Conservation (phyloP, 2,888 invertebrate species). For the Cordilura impudica region DNA sequence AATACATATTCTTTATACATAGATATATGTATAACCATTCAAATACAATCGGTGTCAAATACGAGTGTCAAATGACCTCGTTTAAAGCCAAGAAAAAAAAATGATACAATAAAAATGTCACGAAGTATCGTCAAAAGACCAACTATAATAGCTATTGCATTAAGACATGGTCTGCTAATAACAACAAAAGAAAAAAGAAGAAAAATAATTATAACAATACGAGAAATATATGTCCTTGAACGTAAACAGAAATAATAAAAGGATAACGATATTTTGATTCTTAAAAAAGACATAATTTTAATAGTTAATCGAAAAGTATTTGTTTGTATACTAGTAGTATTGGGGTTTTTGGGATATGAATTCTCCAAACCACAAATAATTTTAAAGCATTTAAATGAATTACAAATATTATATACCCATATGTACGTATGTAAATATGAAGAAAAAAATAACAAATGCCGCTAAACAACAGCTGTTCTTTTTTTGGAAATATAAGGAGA, state of each 20-base stretch:
- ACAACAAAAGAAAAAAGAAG: background rate
- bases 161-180: constrained; percentile 26
- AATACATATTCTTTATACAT: too few relatives aligned
- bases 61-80: constrained; percentile 57
- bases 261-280: constrained; percentile 9
- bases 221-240: constrained; percentile 54
- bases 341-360: constrained; percentile 29
- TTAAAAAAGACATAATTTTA: background rate
- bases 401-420: too few relatives aligned
- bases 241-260: background rate
- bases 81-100: constrained; percentile 60
- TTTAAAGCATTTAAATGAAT: constrained; percentile 20
- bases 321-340: background rate
- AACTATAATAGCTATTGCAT: constrained; percentile 43
- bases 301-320: background rate
- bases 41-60: constrained; percentile 20
- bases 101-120: constrained; percentile 49
- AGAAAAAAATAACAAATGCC: constrained; percentile 54
- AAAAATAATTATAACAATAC: background rate
- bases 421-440: too few relatives aligned
- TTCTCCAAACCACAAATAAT: background rate
- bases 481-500: constrained; percentile 56
- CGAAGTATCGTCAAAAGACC: constrained; percentile 47
- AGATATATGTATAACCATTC: background rate
- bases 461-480: constrained; percentile 62